A percentile compares a stretch with the other conserved stretches of the same genome.
These are phyloP conservation scores for Phocides pigmalion DNA, from an alignment of 1,140 invertebrate genomes.

Conservation along the genomic window DNA sequence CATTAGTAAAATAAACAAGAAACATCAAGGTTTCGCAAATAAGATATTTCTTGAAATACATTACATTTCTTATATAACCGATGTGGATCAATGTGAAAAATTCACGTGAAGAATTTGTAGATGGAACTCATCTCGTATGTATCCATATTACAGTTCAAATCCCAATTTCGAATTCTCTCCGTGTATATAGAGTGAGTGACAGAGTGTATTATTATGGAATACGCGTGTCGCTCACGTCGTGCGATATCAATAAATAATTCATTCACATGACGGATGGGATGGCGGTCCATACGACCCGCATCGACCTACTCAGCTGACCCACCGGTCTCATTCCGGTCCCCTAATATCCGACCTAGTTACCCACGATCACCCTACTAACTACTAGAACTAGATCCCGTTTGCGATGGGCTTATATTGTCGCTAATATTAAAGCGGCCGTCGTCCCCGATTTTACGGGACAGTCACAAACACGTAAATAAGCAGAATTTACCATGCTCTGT, in stretches of 20 bases:
- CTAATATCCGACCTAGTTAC: slow-evolving; percentile 73
- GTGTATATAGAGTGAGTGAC: slow-evolving; percentile 25
- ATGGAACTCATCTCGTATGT: neutral
- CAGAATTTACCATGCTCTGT: too few relatives aligned
- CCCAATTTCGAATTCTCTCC: slow-evolving; percentile 28
- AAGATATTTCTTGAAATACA: too few relatives aligned
- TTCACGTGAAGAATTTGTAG: neutral
- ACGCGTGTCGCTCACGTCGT: slow-evolving; percentile 36
- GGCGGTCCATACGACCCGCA: slow-evolving; percentile 22
- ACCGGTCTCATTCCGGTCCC: slow-evolving; percentile 60
- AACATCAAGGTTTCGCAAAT: too few relatives aligned
- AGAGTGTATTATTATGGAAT: slow-evolving; percentile 32
- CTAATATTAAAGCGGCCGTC: neutral
- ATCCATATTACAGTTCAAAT: slow-evolving; percentile 12
- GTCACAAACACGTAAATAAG: too few relatives aligned
- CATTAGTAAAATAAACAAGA: too few relatives aligned
- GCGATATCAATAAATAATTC: slow-evolving; percentile 56
- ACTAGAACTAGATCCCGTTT: slow-evolving; percentile 11
- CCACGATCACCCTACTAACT: slow-evolving; percentile 1
- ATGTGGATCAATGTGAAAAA: too few relatives aligned
- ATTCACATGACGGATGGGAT: slow-evolving; percentile 48
- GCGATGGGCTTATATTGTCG: slow-evolving; percentile 24
- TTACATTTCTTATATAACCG: too few relatives aligned
- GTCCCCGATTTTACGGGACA: neutral
- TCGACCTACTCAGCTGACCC: slow-evolving; percentile 58